phyloP scores from a whole-genome alignment of 2,888 invertebrate genomes.

The Caenorhabditis auriculariae region DNA sequence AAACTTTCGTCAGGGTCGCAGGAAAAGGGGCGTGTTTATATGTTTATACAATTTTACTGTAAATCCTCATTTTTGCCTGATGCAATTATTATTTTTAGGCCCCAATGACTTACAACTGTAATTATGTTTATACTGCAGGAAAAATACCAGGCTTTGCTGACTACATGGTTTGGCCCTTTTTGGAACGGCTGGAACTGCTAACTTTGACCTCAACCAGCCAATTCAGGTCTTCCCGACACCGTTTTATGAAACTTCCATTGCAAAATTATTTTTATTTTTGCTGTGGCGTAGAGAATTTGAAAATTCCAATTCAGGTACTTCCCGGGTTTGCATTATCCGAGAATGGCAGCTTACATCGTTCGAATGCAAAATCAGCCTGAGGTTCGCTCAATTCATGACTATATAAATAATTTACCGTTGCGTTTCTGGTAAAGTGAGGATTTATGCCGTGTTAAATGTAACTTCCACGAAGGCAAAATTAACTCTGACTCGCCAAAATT shows the following conservation, averaged over 20 bases:
- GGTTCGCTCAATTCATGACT: constrained; percentile 9
- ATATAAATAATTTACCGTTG: not conserved
- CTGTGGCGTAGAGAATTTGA: not conserved
- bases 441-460: too few relatives aligned
- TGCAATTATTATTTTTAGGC: too few relatives aligned
- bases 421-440: too few relatives aligned
- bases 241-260: not conserved
- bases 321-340: constrained; percentile 48
- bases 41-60: too few relatives aligned
- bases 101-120: too few relatives aligned
- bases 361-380: constrained; percentile 51
- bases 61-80: too few relatives aligned
- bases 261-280: not conserved
- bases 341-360: constrained; percentile 52
- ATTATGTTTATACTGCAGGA: constrained; percentile 27
- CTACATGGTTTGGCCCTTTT: constrained; percentile 51
- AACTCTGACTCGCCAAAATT: not conserved
- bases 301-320: constrained; percentile 30
- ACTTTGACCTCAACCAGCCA: constrained; percentile 34
- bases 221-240: constrained; percentile 12
- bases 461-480: not conserved
- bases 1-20: too few relatives aligned
- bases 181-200: constrained; percentile 49
- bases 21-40: too few relatives aligned
- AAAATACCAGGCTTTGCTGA: constrained; percentile 47